Evolutionary conservation across 2,113 vertebrate species (phyloP).

Genomic region (Genyomyrus donnyi): DNA sequence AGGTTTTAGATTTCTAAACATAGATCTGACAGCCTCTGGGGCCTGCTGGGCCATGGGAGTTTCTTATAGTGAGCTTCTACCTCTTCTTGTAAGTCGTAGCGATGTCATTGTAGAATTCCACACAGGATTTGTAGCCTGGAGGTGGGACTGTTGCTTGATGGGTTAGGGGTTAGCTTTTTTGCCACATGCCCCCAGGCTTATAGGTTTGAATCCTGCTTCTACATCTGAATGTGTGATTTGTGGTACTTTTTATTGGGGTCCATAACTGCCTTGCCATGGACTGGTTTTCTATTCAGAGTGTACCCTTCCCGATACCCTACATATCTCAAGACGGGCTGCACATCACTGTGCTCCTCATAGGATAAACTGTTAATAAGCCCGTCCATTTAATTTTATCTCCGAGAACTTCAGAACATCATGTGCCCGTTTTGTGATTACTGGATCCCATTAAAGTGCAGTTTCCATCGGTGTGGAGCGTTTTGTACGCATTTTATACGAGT

Average conservation of each 20-base stretch:
- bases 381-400: neutral
- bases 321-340: neutral
- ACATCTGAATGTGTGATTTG: neutral
- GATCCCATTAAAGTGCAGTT: neutral
- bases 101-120: neutral
- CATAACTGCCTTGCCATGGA: neutral
- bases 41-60: neutral
- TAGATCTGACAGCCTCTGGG: neutral
- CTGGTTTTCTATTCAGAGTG: neutral
- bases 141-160: neutral
- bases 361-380: neutral
- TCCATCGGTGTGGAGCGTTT: neutral
- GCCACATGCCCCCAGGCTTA: neutral
- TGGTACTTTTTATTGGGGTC: neutral
- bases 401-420: neutral
- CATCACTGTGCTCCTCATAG: neutral
- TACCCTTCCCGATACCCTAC: neutral
- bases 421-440: neutral
- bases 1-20: constrained; percentile 1
- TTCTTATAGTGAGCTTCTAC: neutral
- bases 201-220: neutral
- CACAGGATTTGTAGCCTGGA: neutral
- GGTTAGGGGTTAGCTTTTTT: neutral
- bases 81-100: neutral
- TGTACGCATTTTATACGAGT: neutral